Evolutionary conservation across 2,113 vertebrate genomes (phyloP), one percentile per base, ranked within the genome.

Genomic region (Trematocara macrostoma): DNA sequence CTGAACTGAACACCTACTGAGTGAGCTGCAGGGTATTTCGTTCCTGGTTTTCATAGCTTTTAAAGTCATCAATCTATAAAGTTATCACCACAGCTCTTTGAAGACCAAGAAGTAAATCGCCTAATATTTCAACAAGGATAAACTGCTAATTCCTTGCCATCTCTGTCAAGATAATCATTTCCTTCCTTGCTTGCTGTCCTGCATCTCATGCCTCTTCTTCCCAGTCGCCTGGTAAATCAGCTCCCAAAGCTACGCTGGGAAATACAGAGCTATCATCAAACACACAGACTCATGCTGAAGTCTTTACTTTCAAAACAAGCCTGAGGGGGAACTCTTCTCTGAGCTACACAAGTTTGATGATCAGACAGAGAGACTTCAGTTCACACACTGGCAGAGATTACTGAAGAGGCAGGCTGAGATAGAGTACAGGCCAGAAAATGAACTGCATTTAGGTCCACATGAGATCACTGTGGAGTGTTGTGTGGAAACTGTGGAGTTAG

Each of bases 211-310:
- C 86, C 20, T 71, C 79, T 38, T 64, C 87, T 84, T 84, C 59
- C 78, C 81, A 83, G 86, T 15, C 14, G n/a, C 79, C 87, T 78
- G 83, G 45, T 89, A 93, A 92, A 94, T 92, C 91, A 89, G 78
- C 78, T 89, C 91, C 91, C 87, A 64, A 81, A 86, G 91, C 94
- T 88, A 69, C 23, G 42, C 64, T 69, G n/a, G 69, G 67, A 91
- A 92, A 92, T 89, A 85, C 16, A 55, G 71, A 31, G 82, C 93
- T 95, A 95, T 95, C 95, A 94, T 96, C 96, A 96, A 96, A 95
- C 95, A 95, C 90, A 89, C 96, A 92, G 92, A 94, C 88, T 91
- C 82, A 89, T 84, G 92, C 87, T 61, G 92, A 93, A 91, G 91
- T 81, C 86, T 93, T 91, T 84, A 83, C 92, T 90, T 88, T 93